Percentiles rank a stretch among this genome's conserved stretches.
These are phyloP conservation scores for Pseudomyrmex cubaensis DNA, from an alignment of 1,140 invertebrate species.

Conservation along the genomic window DNA sequence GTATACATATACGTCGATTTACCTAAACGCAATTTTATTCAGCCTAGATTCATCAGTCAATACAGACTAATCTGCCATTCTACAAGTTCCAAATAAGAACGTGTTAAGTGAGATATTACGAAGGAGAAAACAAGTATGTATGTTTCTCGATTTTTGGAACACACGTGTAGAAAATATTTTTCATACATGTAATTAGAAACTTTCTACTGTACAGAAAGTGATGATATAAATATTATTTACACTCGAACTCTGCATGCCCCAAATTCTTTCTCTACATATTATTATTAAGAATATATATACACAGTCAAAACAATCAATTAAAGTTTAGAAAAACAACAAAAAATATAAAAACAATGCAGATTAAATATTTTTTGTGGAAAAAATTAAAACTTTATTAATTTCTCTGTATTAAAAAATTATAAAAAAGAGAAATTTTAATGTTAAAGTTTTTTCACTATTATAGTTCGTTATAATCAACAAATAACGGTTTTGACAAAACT, in stretches of 20 bases:
- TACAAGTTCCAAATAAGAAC: background rate
- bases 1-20: background rate
- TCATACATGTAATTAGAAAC: no score
- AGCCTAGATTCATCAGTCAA: background rate
- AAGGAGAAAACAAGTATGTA: no score
- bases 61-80: background rate
- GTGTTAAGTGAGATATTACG: background rate
- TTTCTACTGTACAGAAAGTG: no score
- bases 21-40: slow-evolving; percentile 9
- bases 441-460: background rate
- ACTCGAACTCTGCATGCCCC: no score
- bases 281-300: no score
- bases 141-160: no score
- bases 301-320: no score
- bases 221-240: no score
- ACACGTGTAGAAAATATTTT: no score
- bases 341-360: background rate
- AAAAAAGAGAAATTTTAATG: background rate
- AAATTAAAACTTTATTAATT: background rate
- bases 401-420: background rate
- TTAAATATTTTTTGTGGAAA: background rate
- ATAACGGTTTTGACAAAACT: background rate
- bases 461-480: background rate
- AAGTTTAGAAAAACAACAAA: background rate
- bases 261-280: no score